Percentiles rank a stretch among this genome's conserved stretches.
These are phyloP conservation scores for Brienomyrus brachyistius DNA, from an alignment of 2,113 vertebrate species.

Conservation along the genomic window DNA sequence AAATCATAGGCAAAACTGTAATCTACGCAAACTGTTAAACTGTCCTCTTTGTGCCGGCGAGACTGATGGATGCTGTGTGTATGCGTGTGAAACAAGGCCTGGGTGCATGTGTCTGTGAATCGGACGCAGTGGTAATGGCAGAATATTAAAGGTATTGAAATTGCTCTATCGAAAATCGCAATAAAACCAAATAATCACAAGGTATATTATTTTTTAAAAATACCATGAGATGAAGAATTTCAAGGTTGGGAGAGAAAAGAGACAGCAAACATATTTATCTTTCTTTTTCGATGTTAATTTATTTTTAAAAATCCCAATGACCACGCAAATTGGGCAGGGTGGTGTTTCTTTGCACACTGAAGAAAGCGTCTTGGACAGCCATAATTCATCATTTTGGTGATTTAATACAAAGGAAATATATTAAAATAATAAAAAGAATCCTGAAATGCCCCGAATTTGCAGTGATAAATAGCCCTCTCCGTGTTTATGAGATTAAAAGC, in stretches of 20 bases:
- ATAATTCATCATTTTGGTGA: constrained; percentile 99
- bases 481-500: constrained; percentile 97
- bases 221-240: constrained; percentile 10
- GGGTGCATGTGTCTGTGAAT: constrained; percentile 1
- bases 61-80: background rate
- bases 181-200: constrained; percentile 44
- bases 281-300: constrained; percentile 59
- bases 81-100: background rate
- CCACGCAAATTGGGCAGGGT: constrained; percentile 83
- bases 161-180: constrained; percentile 49
- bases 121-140: constrained; percentile 32
- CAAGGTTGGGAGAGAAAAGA: constrained; percentile 5
- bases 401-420: constrained; percentile 98
- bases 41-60: background rate
- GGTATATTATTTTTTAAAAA: constrained; percentile 36
- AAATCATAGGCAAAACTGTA: background rate
- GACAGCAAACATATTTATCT: constrained; percentile 43
- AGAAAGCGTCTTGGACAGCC: constrained; percentile 82
- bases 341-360: constrained; percentile 76
- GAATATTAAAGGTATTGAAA: constrained; percentile 47
- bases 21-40: background rate
- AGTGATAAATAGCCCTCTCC: constrained; percentile 99
- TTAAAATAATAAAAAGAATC: constrained; percentile 98
- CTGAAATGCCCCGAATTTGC: constrained; percentile 93
- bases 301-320: constrained; percentile 81